These are phyloP conservation scores for Arion vulgaris DNA, from an alignment of 1,140 invertebrate genomes.

Conservation along the genomic window DNA sequence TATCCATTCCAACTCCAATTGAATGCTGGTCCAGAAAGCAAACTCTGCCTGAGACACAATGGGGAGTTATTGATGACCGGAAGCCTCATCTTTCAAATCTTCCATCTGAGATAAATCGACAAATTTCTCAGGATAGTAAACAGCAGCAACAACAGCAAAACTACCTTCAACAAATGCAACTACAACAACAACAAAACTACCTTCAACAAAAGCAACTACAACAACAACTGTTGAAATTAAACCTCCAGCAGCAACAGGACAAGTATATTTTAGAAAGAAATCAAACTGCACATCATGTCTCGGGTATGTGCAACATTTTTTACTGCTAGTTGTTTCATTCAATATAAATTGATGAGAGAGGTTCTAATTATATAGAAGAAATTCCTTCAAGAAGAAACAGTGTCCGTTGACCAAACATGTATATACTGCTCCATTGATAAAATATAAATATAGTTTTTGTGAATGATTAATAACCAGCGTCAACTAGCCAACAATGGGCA, in stretches of 20 bases:
- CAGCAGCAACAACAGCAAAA: constrained; percentile 14
- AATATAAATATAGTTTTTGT: too few species aligned
- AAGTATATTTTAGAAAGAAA: not conserved
- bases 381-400: too few species aligned
- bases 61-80: constrained; percentile 30
- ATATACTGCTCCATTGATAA: too few species aligned
- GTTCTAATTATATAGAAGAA: too few species aligned
- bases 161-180: not conserved
- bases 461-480: too few species aligned
- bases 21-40: constrained; percentile 47
- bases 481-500: too few species aligned
- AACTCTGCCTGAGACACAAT: constrained; percentile 53
- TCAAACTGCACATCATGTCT: constrained; percentile 3
- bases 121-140: constrained; percentile 1
- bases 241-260: constrained; percentile 31
- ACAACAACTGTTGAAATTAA: constrained; percentile 18
- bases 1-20: constrained; percentile 53
- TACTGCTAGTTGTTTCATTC: not conserved
- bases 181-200: constrained; percentile 7
- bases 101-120: constrained; percentile 7
- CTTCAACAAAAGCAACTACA: not conserved
- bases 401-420: too few species aligned
- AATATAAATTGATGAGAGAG: too few species aligned
- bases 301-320: not conserved
- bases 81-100: not conserved